Base-by-base conservation (phyloP, 2,797 vertebrate genomes). In the Lepilemur ruficaudatus region DNA sequence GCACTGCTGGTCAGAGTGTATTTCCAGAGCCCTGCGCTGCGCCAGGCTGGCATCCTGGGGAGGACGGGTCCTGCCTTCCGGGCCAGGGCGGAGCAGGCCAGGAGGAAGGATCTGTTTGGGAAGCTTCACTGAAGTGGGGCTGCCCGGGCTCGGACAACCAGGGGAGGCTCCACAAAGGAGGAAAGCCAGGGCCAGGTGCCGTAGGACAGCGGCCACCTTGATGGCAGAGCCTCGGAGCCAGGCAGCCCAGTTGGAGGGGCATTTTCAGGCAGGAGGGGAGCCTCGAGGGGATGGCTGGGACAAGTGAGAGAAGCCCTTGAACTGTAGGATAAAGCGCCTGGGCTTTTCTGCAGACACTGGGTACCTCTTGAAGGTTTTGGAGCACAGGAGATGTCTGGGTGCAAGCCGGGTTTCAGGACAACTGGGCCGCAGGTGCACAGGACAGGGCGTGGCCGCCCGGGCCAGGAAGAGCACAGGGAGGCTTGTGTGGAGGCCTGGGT, bases 31-130 rank as follows among this genome's bases (percentile, higher is more conserved):
- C 48, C 17, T 9, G 8, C 5, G 28, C 61, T 52, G 75, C 35
- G 43, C 46, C 12, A 35, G 30, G 4, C 43, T 61, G 18, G 41
- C 0, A 1, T 12, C 43, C 30, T 0, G 1, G 30, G 32, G 43
- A 57, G 46, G 15, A 17, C 4, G 28, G 15, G 0, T n/a, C 28
- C 83, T 89, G 46, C 25, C 22, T 79, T 50, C 72, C 7, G 28
- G 50, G 22, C 20, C 76, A 57, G 10, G 30, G 18, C 30, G 15
- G 57, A n/a, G 4, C 9, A 41, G 83, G 15, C 57, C 65, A 55
- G 50, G 38, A 28, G 12, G n/a, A 41, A n/a, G 52, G 59, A 43
- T 25, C 50, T 52, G 5, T 0, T 0, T 0, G 70, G 41, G 38
- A 43, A 55, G 23, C 28, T 38, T 5, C 18, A 22, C 67, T 59